Percentiles rank a stretch among this genome's conserved stretches.
Evolutionary conservation across 2,888 invertebrate species (phyloP).

Genomic region (Eupelmus urozonus): DNA sequence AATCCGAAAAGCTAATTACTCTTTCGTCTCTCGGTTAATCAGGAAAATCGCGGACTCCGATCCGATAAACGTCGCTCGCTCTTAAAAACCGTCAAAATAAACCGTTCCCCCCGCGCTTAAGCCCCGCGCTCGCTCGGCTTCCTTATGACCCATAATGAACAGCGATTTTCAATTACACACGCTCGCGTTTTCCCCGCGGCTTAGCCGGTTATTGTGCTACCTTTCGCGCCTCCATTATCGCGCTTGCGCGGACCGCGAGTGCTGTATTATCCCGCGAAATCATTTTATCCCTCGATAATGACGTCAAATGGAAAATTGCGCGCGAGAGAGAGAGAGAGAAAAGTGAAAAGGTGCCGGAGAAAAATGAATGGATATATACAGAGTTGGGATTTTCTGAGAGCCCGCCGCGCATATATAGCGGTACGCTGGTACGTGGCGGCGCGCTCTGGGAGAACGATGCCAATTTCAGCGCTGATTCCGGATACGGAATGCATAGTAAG

Average conservation of each 20-base stretch:
- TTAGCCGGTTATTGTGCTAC: not conserved
- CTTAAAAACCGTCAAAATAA: not conserved
- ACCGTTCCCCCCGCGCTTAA: not conserved
- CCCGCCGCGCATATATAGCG: not conserved
- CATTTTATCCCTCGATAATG: conserved; percentile 21
- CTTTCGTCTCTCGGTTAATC: not conserved
- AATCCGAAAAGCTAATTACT: not conserved
- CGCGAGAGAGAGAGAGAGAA: not conserved
- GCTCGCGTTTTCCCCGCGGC: not conserved
- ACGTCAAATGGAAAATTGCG: conserved; percentile 14
- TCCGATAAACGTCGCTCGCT: not conserved
- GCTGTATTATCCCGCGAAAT: conserved; percentile 18
- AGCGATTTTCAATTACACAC: conserved; percentile 15
- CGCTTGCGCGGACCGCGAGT: not conserved
- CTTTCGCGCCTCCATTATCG: not conserved
- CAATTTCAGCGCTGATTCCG: conserved; percentile 41
- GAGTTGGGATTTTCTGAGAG: conserved; percentile 4
- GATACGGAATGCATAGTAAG: conserved; percentile 45
- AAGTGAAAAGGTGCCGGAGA: not conserved
- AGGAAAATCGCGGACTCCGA: not conserved
- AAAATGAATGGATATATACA: not conserved
- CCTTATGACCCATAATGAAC: not conserved
- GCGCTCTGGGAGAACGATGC: conserved; percentile 18
- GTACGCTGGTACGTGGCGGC: not conserved
- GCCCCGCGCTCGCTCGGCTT: not conserved